Base-by-base conservation (phyloP, 2,888 invertebrate species). In the Dolichomitus sp. region DNA sequence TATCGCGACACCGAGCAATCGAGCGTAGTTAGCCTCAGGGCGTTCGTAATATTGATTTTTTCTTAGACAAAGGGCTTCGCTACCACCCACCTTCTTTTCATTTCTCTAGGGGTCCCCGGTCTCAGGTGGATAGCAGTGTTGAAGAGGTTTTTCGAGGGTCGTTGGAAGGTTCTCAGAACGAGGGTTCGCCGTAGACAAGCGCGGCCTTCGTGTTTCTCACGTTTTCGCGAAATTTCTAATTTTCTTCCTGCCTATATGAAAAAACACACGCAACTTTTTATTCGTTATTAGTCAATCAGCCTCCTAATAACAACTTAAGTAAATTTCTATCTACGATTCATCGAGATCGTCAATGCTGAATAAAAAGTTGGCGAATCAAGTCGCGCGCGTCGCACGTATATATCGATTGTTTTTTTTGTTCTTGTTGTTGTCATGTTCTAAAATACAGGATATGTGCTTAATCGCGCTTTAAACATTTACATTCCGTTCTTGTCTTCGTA, bases 361-460 rank as follows among this genome's bases (percentile, higher is more conserved):
- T 73, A 50, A 73, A 61, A 73, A 73, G 17, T 48, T 48, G n/a
- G 65, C n/a, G 42, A 23, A 27, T 42, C 23, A 19, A 42, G 19
- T 19, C n/a, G 19, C 61, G 40, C 42, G 63, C 14, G 27, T n/a
- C 23, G 23, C 65, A 45, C 65, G 42, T 45, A 37, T 33, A 40
- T 23, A 40, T 27, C 69, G 54, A 40, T 63, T 70, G 19, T 40
- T 42, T 19, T 59, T 37, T 33, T 69, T 40, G 4, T 50, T 40
- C 37, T 59, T 57, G n/a, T 17, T 80, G 14, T 27, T 61, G 30
- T 50, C 61, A 5, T 14, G 74, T 48, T 78, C 57, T 59, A 68
- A 70, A 74, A 81, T 54, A 69, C 54, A 23, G 83, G 91, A 89
- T 90, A 91, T 91, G 90, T 90, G 86, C 87, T 81, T 81, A 85